Percentiles rank a stretch among this genome's conserved stretches.
These are phyloP conservation scores for Hormaphis cornu DNA, from an alignment of 1,140 invertebrate genomes.

Conservation along the genomic window DNA sequence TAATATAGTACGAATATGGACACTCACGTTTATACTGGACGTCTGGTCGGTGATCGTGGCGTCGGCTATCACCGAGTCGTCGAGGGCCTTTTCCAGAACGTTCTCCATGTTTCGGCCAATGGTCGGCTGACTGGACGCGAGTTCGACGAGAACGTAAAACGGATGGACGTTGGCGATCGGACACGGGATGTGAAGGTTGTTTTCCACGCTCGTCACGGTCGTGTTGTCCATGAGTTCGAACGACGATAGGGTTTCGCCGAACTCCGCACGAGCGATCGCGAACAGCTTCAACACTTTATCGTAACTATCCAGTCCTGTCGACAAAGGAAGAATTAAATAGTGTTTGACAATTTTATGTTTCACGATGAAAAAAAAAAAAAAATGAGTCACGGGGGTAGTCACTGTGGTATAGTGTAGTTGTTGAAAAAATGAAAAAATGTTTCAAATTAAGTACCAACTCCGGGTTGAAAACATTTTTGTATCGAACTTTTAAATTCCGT, in stretches of 20 bases:
- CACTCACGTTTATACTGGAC: not conserved
- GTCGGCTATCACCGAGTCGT: not conserved
- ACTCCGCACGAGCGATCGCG: slow-evolving; percentile 56
- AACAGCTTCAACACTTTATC: slow-evolving; percentile 66
- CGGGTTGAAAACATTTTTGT: too few relatives aligned
- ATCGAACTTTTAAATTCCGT: too few relatives aligned
- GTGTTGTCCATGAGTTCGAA: slow-evolving; percentile 81
- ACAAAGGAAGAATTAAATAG: not conserved
- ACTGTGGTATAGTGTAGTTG: too few relatives aligned
- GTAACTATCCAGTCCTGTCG: slow-evolving; percentile 62
- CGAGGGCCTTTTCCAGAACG: not conserved
- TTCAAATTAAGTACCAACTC: too few relatives aligned
- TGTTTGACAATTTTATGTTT: too few relatives aligned
- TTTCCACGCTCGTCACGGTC: slow-evolving; percentile 47
- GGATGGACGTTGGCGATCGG: slow-evolving; percentile 48
- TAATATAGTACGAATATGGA: too few relatives aligned
- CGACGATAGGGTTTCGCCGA: slow-evolving; percentile 85
- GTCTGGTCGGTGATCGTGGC: not conserved
- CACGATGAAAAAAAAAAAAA: too few relatives aligned
- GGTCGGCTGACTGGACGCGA: slow-evolving; percentile 58
- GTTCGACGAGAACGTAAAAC: slow-evolving; percentile 88
- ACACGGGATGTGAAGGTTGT: slow-evolving; percentile 29
- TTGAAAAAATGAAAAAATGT: too few relatives aligned
- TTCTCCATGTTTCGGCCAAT: not conserved
- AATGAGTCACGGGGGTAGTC: too few relatives aligned